Base-by-base conservation (phyloP, 2,113 vertebrate species). In the Microcebus jonahi region DNA sequence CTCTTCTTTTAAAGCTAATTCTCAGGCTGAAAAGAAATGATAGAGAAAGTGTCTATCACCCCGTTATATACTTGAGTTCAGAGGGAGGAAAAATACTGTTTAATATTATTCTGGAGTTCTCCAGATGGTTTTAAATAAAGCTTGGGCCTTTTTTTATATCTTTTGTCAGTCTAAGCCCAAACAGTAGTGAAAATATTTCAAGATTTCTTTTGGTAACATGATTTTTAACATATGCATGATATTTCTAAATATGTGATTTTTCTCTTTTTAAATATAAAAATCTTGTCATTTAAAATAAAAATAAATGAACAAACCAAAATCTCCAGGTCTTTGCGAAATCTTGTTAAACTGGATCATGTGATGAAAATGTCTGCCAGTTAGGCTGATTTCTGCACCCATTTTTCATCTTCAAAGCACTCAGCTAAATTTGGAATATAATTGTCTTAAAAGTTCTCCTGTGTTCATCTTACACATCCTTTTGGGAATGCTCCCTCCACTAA, bases 361-460 rank as follows among this genome's bases (percentile, higher is more conserved):
- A 73, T 73, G 31, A 94, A 82, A 29, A 88, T 67, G 0, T 82
- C 20, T 81, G 36, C 63, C 55, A 77, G 20, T 53, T 89, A 70
- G 57, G 27, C 65, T 50, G 2, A 6, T 81, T 90, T 84, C 25
- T 83, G 25, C 21, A 87, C 31, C 12, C 23, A 31, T 53, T 94
- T 75, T 80, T 91, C 29, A 65, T 94, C 65, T 95, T 92, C 48
- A 85, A 94, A 94, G 55, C 10, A 48, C 70, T 88, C 29, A 39
- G 50, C 9, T 75, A 90, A 89, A 36, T 80, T 15, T 53, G 36
- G 3, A 14, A 55, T 59, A 11, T 5, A 53, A 25, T 92, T 83
- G 27, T 79, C 80, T 91, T 94, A 34, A 76, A 94, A 95, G 50
- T 55, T 17, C 2, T 61, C 76, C 42, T 90, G 1, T n/a, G 55